phyloP scores from a whole-genome alignment of 2,888 invertebrate species.

The Troides aeacus region DNA sequence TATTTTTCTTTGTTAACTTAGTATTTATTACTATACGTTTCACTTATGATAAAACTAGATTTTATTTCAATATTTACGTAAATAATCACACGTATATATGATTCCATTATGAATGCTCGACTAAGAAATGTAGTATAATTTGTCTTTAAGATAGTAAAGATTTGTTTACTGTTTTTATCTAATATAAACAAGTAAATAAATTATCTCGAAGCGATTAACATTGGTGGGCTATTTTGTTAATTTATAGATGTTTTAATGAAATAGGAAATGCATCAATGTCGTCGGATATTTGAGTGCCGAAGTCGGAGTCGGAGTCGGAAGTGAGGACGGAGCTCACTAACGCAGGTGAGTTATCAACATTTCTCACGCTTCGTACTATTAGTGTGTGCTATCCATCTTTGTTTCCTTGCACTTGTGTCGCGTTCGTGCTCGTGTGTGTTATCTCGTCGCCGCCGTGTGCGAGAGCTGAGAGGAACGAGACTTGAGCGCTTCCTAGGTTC shows the following conservation, averaged over 20 bases:
- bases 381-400: conserved; percentile 66
- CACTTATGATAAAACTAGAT: too few species aligned
- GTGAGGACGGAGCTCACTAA: conserved; percentile 68
- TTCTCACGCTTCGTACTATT: conserved; percentile 72
- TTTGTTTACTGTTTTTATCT: too few species aligned
- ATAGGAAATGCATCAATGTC: conserved; percentile 21
- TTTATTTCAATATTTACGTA: too few species aligned
- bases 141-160: too few species aligned
- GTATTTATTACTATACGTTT: too few species aligned
- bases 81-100: too few species aligned
- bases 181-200: too few species aligned
- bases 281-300: conserved; percentile 12
- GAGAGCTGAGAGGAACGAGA: conserved; percentile 68
- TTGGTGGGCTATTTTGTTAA: conserved; percentile 33
- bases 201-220: too few species aligned
- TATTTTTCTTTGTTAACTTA: too few species aligned
- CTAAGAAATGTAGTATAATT: too few species aligned
- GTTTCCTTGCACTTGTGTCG: conserved; percentile 48
- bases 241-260: conserved; percentile 22
- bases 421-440: conserved; percentile 43
- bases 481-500: conserved; percentile 69
- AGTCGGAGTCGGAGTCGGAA: conserved; percentile 71
- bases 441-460: conserved; percentile 51
- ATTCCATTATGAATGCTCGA: too few species aligned
- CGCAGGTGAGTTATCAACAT: conserved; percentile 78